Base-by-base conservation (phyloP, 2,113 vertebrate species). In the Chrysochloris asiatica region DNA sequence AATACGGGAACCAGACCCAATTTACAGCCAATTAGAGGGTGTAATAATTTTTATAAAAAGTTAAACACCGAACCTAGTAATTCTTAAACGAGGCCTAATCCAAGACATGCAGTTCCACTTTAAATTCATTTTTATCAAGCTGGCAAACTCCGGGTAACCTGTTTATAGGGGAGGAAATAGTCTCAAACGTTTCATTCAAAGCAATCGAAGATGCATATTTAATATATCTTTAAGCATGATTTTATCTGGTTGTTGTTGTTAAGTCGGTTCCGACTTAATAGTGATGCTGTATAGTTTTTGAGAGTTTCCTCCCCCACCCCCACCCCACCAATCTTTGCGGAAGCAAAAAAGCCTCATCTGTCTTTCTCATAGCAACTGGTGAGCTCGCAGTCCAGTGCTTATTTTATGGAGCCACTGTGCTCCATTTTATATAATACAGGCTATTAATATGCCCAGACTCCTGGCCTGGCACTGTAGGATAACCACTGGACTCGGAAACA, bases 1-100 rank as follows among this genome's bases (percentile, higher is more conserved):
- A 84, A 82, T 54, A 69, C 0, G 43, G 88, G 61, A 92, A 77
- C 26, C 89, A 59, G 65, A 41, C 24, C 67, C 77, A 92, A 43
- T 93, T 91, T 91, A 92, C 50, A 92, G 77, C 17, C 77, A 87
- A 94, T 88, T 92, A 77, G 41, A 94, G 45, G 45, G 22, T 52
- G 16, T 56, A 82, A 71, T 89, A 82, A 93, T 88, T 92, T 93
- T 91, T 89, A 80, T 86, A 88, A 82, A 91, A 88, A 84, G 79
- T 17, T 76, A 82, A 88, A 73, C 67, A 73, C 47, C 21, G 88
- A 92, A 90, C 38, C 69, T 71, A 75, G 59, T 61, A 30, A 77
- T 86, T 88, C 56, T 92, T 93, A 90, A 88, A 24, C 7, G 10
- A 24, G 61, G 19, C 33, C 41, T 83, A 78, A 86, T 47, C 2